A percentile compares a stretch with the other conserved stretches of the same genome.
These are phyloP conservation scores for Apamea anceps DNA, from an alignment of 2,888 invertebrate species.

Conservation along the genomic window DNA sequence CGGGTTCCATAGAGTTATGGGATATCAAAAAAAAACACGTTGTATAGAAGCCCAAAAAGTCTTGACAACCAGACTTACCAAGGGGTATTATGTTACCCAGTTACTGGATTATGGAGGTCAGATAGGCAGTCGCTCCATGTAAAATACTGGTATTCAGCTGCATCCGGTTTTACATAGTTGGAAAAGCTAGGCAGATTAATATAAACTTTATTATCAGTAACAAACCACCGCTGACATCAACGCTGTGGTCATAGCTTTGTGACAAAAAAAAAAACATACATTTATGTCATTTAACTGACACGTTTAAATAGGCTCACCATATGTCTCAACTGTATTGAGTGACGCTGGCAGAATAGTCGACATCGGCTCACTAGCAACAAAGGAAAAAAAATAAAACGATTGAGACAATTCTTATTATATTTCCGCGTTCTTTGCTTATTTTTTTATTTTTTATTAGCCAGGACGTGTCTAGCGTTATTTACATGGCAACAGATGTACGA, in stretches of 20 bases:
- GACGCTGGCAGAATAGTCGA: not conserved
- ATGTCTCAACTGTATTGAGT: conserved; percentile 14
- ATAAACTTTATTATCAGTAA: not conserved
- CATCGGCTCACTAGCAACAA: not conserved
- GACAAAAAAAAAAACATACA: not conserved
- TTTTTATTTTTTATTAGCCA: conserved; percentile 16
- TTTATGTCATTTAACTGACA: not conserved
- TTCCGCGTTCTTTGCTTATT: conserved; percentile 9
- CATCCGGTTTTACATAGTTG: not conserved
- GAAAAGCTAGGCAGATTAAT: not conserved
- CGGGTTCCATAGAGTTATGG: no score
- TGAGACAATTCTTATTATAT: conserved; percentile 22
- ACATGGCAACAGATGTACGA: conserved; percentile 13
- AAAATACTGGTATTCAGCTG: not conserved
- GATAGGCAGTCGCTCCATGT: no score
- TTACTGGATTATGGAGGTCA: no score
- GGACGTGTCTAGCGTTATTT: conserved; percentile 3
- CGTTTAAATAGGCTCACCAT: conserved; percentile 36
- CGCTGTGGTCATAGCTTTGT: not conserved
- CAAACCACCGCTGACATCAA: conserved; percentile 6
- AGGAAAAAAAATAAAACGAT: not conserved
- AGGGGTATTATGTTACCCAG: no score
- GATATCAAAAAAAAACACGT: no score
- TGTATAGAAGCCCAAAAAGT: not conserved
- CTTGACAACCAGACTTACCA: not conserved